Conservation (phyloP, 1,140 invertebrate genomes). For the Penaeus chinensis region DNA sequence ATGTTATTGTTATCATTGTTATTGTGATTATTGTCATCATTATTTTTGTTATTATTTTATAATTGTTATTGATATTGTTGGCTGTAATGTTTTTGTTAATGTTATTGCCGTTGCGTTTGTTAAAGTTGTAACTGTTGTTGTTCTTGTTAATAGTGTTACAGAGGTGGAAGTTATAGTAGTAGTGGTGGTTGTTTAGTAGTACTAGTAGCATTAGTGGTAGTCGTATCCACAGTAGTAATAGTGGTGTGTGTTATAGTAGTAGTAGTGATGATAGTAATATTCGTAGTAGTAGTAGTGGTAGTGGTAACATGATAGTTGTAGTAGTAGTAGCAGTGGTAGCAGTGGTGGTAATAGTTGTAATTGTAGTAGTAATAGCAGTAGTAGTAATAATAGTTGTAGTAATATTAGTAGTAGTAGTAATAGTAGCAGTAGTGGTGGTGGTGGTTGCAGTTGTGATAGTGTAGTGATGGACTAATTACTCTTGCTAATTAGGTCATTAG, state of each 20-base stretch:
- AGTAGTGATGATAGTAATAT: constrained; percentile 2
- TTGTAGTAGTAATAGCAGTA: too few species aligned
- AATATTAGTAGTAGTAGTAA: too few species aligned
- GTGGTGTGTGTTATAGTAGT: not conserved
- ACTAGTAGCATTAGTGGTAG: not conserved
- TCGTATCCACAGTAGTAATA: not conserved
- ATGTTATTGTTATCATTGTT: too few species aligned
- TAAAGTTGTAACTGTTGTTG: not conserved
- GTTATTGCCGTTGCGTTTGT: not conserved
- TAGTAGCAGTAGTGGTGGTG: too few species aligned
- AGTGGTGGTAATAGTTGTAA: too few species aligned
- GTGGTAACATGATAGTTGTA: not conserved
- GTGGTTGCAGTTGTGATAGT: too few species aligned
- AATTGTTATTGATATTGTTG: not conserved
- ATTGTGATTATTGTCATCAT: too few species aligned
- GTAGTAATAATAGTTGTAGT: too few species aligned
- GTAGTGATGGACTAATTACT: too few species aligned
- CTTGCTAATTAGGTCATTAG: too few species aligned
- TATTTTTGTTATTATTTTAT: too few species aligned
- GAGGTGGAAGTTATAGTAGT: not conserved
- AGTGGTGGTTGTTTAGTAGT: not conserved
- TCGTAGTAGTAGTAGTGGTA: constrained; percentile 8
- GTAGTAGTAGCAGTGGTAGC: not conserved
- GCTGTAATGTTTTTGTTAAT: not conserved
- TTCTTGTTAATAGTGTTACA: not conserved